A percentile compares a stretch with the other conserved stretches of the same genome.
These are phyloP conservation scores for Magallana angulata DNA, from an alignment of 1,140 invertebrate genomes.

Conservation along the genomic window DNA sequence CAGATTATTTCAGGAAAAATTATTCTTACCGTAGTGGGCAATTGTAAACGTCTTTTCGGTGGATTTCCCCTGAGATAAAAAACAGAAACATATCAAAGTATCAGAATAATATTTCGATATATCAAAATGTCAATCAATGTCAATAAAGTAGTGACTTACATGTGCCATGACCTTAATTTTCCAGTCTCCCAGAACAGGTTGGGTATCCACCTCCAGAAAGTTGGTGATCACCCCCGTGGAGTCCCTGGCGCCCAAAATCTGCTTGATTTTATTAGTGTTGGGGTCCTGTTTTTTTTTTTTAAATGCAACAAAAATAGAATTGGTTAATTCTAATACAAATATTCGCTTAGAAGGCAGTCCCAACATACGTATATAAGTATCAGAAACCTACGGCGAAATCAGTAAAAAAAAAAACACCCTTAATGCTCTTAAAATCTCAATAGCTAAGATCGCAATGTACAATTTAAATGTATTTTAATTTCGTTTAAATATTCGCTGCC, in stretches of 20 bases:
- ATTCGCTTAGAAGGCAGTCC: too few relatives aligned
- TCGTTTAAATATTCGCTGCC: too few relatives aligned
- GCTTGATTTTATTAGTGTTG: slow-evolving; percentile 69
- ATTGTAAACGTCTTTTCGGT: slow-evolving; percentile 82
- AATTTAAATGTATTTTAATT: too few relatives aligned
- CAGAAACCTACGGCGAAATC: too few relatives aligned
- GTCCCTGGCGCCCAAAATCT: slow-evolving; percentile 53
- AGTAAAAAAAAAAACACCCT: too few relatives aligned
- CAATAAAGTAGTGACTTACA: slow-evolving; percentile 56
- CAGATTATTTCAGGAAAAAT: too few relatives aligned
- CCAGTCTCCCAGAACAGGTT: slow-evolving; percentile 69
- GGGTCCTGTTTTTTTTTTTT: slow-evolving; percentile 57
- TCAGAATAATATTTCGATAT: too few relatives aligned
- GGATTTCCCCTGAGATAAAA: slow-evolving; percentile 66
- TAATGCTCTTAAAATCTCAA: too few relatives aligned
- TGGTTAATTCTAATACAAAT: too few relatives aligned
- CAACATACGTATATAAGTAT: too few relatives aligned
- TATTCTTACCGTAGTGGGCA: slow-evolving; percentile 81
- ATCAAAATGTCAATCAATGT: too few relatives aligned
- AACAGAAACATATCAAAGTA: neutral
- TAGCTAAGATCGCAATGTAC: too few relatives aligned
- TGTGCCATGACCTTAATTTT: slow-evolving; percentile 64
- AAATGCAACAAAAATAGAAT: neutral
- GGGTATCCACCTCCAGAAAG: slow-evolving; percentile 59
- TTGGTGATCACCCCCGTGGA: slow-evolving; percentile 62